Evolutionary conservation across 2,888 invertebrate genomes (phyloP).

Genomic region (Abscondita cerata): DNA sequence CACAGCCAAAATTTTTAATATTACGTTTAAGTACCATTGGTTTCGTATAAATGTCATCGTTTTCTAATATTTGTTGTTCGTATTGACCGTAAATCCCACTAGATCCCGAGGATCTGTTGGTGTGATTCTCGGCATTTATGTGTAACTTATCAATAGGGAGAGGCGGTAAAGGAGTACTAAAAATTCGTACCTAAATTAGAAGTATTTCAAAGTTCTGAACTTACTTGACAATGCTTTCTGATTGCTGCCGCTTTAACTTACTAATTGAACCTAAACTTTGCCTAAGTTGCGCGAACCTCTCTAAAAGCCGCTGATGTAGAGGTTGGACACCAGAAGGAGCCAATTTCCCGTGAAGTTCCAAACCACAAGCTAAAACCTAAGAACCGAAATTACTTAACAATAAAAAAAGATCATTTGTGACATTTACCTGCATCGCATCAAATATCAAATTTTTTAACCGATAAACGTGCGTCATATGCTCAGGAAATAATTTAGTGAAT

Average conservation of each 20-base stretch:
- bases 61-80: conserved; percentile 55
- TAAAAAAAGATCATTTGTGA: neutral
- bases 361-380: conserved; percentile 76
- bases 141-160: conserved; percentile 72
- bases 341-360: conserved; percentile 83
- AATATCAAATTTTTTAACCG: conserved; percentile 72
- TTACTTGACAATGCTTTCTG: conserved; percentile 84
- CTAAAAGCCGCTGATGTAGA: conserved; percentile 86
- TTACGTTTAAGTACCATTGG: conserved; percentile 63
- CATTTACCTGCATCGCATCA: conserved; percentile 72
- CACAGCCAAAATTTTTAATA: neutral
- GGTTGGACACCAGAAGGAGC: conserved; percentile 91
- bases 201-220: conserved; percentile 44
- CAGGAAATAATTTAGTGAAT: conserved; percentile 69
- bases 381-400: too few species aligned
- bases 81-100: conserved; percentile 61
- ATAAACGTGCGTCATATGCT: conserved; percentile 65
- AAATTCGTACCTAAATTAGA: conserved; percentile 60
- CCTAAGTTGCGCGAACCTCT: conserved; percentile 84
- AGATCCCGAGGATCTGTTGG: conserved; percentile 57
- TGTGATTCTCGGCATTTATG: conserved; percentile 49
- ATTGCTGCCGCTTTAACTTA: conserved; percentile 70
- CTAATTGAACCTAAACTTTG: conserved; percentile 75
- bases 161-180: conserved; percentile 81
- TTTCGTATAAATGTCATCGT: conserved; percentile 75